A percentile compares a stretch with the other conserved stretches of the same genome.
Conservation (phyloP, 1,140 invertebrate species). For the Diorhabda elongata region DNA sequence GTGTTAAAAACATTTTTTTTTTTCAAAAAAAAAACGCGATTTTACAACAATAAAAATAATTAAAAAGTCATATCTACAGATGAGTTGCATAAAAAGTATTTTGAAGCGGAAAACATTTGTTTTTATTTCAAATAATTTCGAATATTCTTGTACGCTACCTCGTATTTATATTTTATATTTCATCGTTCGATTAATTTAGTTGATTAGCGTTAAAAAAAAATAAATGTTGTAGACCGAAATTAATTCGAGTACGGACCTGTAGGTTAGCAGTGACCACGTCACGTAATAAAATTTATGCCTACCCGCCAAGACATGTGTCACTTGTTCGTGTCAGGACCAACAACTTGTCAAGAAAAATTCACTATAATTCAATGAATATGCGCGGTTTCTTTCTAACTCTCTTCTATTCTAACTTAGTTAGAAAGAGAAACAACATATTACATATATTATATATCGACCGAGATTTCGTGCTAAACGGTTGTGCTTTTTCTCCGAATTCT, state of each 20-base stretch:
- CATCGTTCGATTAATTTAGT: no score
- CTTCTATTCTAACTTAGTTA: neutral
- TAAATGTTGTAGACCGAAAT: no score
- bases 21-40: no score
- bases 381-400: slow-evolving; percentile 6
- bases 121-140: no score
- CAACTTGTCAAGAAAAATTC: slow-evolving; percentile 29
- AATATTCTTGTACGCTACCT: no score
- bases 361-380: slow-evolving; percentile 7
- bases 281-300: slow-evolving; percentile 26
- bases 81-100: no score
- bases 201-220: no score
- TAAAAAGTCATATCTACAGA: no score
- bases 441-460: neutral
- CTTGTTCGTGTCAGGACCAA: slow-evolving; percentile 32
- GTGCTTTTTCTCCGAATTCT: neutral
- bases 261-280: neutral
- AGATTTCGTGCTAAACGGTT: slow-evolving; percentile 2
- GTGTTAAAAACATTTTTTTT: no score
- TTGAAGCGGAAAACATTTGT: no score
- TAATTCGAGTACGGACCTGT: neutral
- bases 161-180: no score
- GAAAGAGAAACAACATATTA: neutral
- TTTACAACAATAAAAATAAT: no score
- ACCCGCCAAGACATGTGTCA: slow-evolving; percentile 38